Conservation (phyloP, 2,888 invertebrate species). For the Brenthis hecate region DNA sequence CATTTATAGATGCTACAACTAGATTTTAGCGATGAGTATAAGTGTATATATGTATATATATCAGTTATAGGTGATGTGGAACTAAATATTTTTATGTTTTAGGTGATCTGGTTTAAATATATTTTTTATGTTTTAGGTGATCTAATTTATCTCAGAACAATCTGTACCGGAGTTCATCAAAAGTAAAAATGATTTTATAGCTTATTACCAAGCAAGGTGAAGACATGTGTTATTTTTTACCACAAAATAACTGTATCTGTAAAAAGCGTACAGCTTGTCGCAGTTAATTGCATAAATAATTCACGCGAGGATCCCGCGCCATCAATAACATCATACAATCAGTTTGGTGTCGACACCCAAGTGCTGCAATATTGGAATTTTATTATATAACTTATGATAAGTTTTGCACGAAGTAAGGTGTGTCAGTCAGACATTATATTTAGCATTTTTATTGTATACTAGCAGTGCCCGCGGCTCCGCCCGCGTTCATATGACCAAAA, state of each 20-base stretch:
- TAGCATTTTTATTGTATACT: not conserved
- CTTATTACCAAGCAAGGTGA: slow-evolving; percentile 14
- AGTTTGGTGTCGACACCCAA: slow-evolving; percentile 31
- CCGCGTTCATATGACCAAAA: no score
- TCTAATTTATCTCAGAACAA: no score
- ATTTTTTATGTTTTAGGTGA: no score
- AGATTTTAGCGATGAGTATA: no score
- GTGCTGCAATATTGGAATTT: slow-evolving; percentile 24
- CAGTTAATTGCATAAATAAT: slow-evolving; percentile 45
- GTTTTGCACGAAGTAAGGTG: no score
- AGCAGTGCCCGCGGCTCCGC: no score
- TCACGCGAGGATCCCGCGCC: slow-evolving; percentile 39
- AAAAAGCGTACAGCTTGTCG: slow-evolving; percentile 38
- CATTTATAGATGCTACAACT: no score
- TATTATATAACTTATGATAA: slow-evolving; percentile 15
- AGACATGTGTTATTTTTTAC: slow-evolving; percentile 22
- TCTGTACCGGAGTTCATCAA: not conserved
- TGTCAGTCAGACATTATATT: no score
- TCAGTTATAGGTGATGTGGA: no score
- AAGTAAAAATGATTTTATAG: slow-evolving; percentile 9
- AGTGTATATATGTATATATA: no score
- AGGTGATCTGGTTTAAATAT: no score
- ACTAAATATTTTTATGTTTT: no score
- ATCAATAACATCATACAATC: slow-evolving; percentile 33
- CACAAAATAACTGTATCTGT: slow-evolving; percentile 22